Evolutionary conservation across 1,140 invertebrate species (phyloP), one percentile per base, ranked within the genome.

Genomic region (Hycleus phaleratus): DNA sequence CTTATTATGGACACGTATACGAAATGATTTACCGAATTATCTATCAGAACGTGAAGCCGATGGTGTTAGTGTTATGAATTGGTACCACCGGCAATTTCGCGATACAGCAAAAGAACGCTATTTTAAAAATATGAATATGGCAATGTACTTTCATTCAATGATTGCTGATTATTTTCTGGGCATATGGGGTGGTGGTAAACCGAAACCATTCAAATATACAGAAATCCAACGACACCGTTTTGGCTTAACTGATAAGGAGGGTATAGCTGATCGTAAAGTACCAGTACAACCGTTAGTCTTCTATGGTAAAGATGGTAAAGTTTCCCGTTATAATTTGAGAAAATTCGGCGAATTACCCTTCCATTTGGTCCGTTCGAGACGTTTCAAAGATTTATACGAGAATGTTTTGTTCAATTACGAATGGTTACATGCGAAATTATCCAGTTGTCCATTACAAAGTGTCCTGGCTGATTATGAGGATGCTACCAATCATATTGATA

Each of bases 101-200:
- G 93, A 97, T 69, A 87, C 93, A 0, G 95, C 95, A 0, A 86
- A 86, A 49, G 93, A 97, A 73, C 76, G 95, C 45, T 99, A 98
- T 73, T 98, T 98, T 74, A 95, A 93, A 71, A 97, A 98, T 71
- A 86, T 95, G 80, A 95, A 96, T 71, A 91, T 96, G 84, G 88
- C 93, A 0, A 89, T 87, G 70, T 96, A 95, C 71, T 97, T 98
- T 72, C 95, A 98, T 73, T 96, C 94, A 2, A 91, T 91, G 76
- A 96, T 97, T 59, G 94, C 96, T 2, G 96, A 99, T 77, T 99
- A 98, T 72, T 99, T 95, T 72, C 76, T 97, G 10, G 95, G 95
- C 3, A 95, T 92, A 59, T 97, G 93, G 93, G 91, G 94, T 26
- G 93, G 93, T 10, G 95, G 94, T 1, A 84, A 81, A 48, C 91